These are phyloP conservation scores for Ligdia adustata DNA, from an alignment of 2,888 invertebrate species.

Conservation along the genomic window DNA sequence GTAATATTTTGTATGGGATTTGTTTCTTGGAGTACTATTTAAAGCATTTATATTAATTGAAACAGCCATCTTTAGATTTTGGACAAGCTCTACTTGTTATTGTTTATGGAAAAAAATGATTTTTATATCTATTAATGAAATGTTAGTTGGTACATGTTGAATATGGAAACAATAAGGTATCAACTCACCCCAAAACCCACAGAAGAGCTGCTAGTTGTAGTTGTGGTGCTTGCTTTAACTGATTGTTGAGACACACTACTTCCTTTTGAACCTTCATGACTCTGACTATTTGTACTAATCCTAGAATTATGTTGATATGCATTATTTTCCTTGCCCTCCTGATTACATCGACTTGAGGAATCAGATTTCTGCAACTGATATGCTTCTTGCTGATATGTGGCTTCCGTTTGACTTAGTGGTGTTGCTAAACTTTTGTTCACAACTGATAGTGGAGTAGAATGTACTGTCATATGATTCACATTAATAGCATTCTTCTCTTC, in stretches of 20 bases:
- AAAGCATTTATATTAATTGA: too few relatives aligned
- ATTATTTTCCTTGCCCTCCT: slow-evolving; percentile 82
- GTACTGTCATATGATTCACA: slow-evolving; percentile 82
- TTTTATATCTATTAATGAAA: too few relatives aligned
- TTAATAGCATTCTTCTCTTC: slow-evolving; percentile 74
- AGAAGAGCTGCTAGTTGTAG: slow-evolving; percentile 70
- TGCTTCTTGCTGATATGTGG: slow-evolving; percentile 81
- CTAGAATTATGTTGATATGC: slow-evolving; percentile 79
- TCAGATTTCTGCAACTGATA: slow-evolving; percentile 82
- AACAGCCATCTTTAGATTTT: too few relatives aligned
- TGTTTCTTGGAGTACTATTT: too few relatives aligned
- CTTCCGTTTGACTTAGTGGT: slow-evolving; percentile 84
- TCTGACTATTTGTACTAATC: slow-evolving; percentile 76
- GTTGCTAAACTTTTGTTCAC: slow-evolving; percentile 87
- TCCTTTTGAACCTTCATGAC: slow-evolving; percentile 63
- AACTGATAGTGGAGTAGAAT: slow-evolving; percentile 79
- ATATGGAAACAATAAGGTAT: too few relatives aligned
- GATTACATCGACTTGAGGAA: slow-evolving; percentile 78
- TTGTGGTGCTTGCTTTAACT: slow-evolving; percentile 69
- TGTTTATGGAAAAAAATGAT: too few relatives aligned
- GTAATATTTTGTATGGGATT: too few relatives aligned
- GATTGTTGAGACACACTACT: slow-evolving; percentile 60
- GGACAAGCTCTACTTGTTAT: too few relatives aligned
- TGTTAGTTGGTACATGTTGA: too few relatives aligned
- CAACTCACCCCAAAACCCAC: slow-evolving; percentile 77